phyloP scores from a whole-genome alignment of 2,113 vertebrate genomes.

The Heloderma charlesbogerti region DNA sequence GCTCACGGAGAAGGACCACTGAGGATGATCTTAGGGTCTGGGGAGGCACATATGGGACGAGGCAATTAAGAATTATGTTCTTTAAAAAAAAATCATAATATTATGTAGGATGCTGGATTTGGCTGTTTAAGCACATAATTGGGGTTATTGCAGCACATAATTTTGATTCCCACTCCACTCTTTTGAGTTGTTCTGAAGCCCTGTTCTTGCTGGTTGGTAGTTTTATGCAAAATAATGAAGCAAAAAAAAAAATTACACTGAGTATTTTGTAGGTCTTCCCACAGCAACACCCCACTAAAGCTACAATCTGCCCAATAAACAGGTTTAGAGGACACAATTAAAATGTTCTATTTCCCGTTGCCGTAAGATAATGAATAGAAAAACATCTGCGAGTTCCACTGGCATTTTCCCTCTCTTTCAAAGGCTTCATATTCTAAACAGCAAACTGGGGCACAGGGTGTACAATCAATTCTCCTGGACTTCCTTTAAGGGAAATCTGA shows the following conservation, averaged over 20 bases:
- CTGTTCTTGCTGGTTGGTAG: background rate
- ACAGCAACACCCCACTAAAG: background rate
- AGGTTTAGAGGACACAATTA: background rate
- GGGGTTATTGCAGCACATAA: background rate
- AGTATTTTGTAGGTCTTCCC: slow-evolving; percentile 24
- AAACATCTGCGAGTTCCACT: background rate
- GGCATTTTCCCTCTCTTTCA: background rate
- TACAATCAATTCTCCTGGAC: background rate
- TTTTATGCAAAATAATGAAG: background rate
- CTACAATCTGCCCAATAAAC: slow-evolving; percentile 17
- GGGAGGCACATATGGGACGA: too few species aligned
- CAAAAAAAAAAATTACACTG: background rate
- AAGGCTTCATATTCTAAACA: background rate
- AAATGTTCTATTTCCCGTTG: background rate
- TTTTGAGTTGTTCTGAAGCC: background rate
- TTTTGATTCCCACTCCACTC: background rate
- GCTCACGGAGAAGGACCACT: too few species aligned
- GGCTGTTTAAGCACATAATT: background rate
- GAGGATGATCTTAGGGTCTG: too few species aligned
- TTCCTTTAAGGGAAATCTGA: background rate
- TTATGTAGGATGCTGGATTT: background rate
- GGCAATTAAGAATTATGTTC: too few species aligned
- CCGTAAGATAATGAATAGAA: background rate
- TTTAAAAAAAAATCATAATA: too few species aligned
- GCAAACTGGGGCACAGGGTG: background rate